A percentile compares a stretch with the other conserved stretches of the same genome.
phyloP scores from a whole-genome alignment of 1,140 invertebrate species.

The Apis dorsata region DNA sequence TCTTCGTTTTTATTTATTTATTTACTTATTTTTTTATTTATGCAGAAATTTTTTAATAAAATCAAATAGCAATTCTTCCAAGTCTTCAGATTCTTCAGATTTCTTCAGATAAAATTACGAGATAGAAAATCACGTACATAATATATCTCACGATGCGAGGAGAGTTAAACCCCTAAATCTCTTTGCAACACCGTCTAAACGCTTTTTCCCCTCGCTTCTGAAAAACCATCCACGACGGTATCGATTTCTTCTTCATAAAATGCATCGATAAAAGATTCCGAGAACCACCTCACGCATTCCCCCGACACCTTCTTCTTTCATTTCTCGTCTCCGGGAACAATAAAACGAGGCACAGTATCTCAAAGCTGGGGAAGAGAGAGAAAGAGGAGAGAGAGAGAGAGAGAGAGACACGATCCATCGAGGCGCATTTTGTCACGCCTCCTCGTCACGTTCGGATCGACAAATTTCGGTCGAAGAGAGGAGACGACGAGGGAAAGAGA shows the following conservation, averaged over 20 bases:
- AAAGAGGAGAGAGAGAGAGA: too few relatives aligned
- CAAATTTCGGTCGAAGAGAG: constrained; percentile 17
- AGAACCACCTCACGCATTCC: neutral
- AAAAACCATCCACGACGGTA: neutral
- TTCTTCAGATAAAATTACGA: too few relatives aligned
- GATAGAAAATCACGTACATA: too few relatives aligned
- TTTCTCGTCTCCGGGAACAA: neutral
- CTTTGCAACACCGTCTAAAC: too few relatives aligned
- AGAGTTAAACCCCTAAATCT: too few relatives aligned
- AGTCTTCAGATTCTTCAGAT: too few relatives aligned
- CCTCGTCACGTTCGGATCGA: constrained; percentile 6
- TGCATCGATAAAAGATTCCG: neutral
- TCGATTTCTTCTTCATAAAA: neutral
- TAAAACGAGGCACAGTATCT: neutral
- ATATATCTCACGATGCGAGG: too few relatives aligned
- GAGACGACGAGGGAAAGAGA: neutral
- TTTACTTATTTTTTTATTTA: too few relatives aligned
- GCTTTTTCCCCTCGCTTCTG: neutral
- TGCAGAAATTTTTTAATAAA: too few relatives aligned
- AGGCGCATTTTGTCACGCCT: constrained; percentile 25
- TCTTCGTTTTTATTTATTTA: too few relatives aligned
- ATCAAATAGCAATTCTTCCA: too few relatives aligned
- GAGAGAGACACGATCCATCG: neutral
- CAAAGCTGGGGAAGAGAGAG: too few relatives aligned
- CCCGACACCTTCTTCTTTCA: neutral